phyloP scores from a whole-genome alignment of 1,140 invertebrate species.

The Diabrotica virgifera region DNA sequence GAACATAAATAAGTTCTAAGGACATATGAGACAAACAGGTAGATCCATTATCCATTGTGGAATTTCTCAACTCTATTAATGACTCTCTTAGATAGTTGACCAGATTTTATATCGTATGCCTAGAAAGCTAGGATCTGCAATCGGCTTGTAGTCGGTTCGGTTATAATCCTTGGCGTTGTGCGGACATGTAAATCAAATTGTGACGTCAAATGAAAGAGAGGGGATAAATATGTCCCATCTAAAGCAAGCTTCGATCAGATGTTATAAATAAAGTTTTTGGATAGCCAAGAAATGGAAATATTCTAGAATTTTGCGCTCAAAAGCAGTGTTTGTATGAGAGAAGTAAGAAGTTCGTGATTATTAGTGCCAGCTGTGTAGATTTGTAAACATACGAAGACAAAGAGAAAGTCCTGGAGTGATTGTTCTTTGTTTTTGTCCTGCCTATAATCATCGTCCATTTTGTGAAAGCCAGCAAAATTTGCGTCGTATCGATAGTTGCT shows the following conservation, averaged over 20 bases:
- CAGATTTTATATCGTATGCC: too few species aligned
- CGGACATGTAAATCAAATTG: too few species aligned
- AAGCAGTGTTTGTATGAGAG: conserved; percentile 26
- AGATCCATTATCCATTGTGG: too few species aligned
- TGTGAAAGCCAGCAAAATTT: conserved; percentile 36
- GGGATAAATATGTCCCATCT: not conserved
- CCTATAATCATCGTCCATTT: conserved; percentile 41
- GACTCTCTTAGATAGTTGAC: too few species aligned
- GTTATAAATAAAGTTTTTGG: not conserved
- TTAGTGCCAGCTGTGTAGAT: conserved; percentile 2
- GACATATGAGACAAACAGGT: too few species aligned
- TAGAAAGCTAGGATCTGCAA: too few species aligned
- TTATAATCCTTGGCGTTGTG: too few species aligned
- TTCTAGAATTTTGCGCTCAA: conserved; percentile 33
- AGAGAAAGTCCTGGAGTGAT: conserved; percentile 24
- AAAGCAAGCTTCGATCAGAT: not conserved
- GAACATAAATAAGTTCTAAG: too few species aligned
- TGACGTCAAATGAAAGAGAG: not conserved
- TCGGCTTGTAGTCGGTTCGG: too few species aligned
- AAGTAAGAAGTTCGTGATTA: conserved; percentile 30
- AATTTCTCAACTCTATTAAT: too few species aligned
- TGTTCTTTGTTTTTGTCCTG: conserved; percentile 32
- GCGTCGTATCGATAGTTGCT: conserved; percentile 23
- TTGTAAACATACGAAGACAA: conserved; percentile 6
- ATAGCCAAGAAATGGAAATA: conserved; percentile 3